Evolutionary conservation across 2,113 vertebrate species (phyloP).

Genomic region (Gymnobelideus leadbeateri): DNA sequence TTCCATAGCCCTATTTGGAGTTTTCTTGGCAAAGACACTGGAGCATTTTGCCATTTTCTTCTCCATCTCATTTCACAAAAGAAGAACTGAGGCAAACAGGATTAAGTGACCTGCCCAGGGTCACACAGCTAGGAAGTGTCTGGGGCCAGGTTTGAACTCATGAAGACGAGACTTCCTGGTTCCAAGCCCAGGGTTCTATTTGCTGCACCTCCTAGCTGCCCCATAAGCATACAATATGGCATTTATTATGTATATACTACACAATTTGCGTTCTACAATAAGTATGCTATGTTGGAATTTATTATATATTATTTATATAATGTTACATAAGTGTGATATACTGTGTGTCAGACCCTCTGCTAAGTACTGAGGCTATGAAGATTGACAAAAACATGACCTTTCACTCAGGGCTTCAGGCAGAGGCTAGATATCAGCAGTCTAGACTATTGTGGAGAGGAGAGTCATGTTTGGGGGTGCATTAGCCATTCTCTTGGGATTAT

Average conservation of each 20-base stretch:
- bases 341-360: not conserved
- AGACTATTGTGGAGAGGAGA: too few relatives aligned
- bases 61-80: not conserved
- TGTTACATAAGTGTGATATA: not conserved
- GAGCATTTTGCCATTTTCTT: not conserved
- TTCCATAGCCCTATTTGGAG: not conserved
- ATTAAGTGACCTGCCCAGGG: not conserved
- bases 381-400: too few relatives aligned
- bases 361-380: too few relatives aligned
- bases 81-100: not conserved
- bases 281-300: not conserved
- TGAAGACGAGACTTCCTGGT: not conserved
- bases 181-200: not conserved
- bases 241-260: not conserved
- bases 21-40: not conserved
- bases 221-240: not conserved
- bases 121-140: not conserved
- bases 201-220: not conserved
- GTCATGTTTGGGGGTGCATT: too few relatives aligned
- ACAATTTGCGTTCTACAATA: not conserved
- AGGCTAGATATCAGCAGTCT: not conserved
- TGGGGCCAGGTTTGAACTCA: not conserved
- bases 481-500: too few relatives aligned
- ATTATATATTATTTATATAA: not conserved
- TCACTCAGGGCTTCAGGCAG: not conserved